Evolutionary conservation across 2,888 invertebrate species (phyloP), one percentile per base, ranked within the genome.

Genomic region (Ditula angustiorana): DNA sequence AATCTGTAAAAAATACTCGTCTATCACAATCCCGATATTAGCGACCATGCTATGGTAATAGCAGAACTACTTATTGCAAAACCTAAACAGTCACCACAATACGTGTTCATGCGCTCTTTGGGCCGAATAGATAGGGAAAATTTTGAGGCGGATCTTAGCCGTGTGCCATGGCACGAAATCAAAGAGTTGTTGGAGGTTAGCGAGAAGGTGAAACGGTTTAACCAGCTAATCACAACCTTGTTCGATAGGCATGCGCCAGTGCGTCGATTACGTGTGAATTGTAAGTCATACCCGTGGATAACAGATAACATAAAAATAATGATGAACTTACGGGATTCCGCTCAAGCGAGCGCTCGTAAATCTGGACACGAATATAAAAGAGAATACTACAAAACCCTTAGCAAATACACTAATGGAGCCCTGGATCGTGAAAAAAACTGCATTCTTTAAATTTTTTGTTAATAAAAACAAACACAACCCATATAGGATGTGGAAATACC

Each of bases 401-500:
- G 66, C 49, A 71, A 71, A n/a, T 37, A 63, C 0, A 68, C 67
- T 0, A 69, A 47, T 0, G 41, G 53, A 37, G 37, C 37, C 1
- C 16, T 37, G 2, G 37, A 37, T 5, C 37, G 37, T 16, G 37
- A n/a, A 37, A 16, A 37, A 37, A n/a, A 16, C 37, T 33, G 69
- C 70, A 1, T 71, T 61, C 41, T 69, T 64, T 33, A 64, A 55
- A 2, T 44, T 41, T 49, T 67, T 46, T 52, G 52, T 71, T 0
- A 71, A 70, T 33, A 66, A 60, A 10, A 68, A 69, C 11, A 35
- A 55, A 28, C 44, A 60, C 5, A 35, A 63, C 3, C 64, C 66
- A 0, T 67, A 60, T 30, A 4, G 13, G 19, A 56, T 70, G 41
- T 67, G 67, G 69, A 61, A 49, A 5, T 23, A 52, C 24, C 44